Percentiles rank a stretch among this genome's conserved stretches.
These are phyloP conservation scores for Poliocrania exsul DNA, from an alignment of 2,797 vertebrate species.

Conservation along the genomic window DNA sequence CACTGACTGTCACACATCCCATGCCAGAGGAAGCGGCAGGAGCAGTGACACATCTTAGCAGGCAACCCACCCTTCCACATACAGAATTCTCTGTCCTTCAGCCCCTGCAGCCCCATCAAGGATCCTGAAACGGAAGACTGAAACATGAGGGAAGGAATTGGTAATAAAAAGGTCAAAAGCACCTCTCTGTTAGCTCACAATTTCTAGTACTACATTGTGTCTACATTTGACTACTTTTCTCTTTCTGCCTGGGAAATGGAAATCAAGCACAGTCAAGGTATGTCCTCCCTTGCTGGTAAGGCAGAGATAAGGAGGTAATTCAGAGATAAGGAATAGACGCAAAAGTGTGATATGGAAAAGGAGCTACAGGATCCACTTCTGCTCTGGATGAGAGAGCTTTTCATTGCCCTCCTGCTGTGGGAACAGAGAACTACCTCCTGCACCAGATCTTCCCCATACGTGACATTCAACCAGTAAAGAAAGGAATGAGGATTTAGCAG, in stretches of 20 bases:
- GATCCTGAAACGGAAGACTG: background rate
- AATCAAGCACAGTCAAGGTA: background rate
- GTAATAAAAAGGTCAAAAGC: background rate
- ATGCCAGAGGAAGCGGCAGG: accelerated
- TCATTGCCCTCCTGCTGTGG: background rate
- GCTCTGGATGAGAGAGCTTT: background rate
- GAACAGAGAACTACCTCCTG: background rate
- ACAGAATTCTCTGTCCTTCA: background rate
- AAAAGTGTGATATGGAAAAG: background rate
- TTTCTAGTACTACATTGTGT: background rate
- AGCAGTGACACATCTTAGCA: background rate
- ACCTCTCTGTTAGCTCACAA: background rate
- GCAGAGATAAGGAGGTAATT: background rate
- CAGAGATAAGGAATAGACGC: background rate
- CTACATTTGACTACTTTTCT: background rate
- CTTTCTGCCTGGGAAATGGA: background rate
- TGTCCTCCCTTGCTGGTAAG: background rate
- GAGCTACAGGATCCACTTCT: background rate
- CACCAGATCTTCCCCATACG: background rate
- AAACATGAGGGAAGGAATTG: background rate
- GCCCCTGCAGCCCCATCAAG: background rate
- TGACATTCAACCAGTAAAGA: background rate
- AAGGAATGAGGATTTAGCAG: background rate
- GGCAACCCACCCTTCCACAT: background rate
- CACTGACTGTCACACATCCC: background rate